Evolutionary conservation across 2,113 vertebrate species (phyloP), one percentile per base, ranked within the genome.

Genomic region (Poeciliopsis retropinna): DNA sequence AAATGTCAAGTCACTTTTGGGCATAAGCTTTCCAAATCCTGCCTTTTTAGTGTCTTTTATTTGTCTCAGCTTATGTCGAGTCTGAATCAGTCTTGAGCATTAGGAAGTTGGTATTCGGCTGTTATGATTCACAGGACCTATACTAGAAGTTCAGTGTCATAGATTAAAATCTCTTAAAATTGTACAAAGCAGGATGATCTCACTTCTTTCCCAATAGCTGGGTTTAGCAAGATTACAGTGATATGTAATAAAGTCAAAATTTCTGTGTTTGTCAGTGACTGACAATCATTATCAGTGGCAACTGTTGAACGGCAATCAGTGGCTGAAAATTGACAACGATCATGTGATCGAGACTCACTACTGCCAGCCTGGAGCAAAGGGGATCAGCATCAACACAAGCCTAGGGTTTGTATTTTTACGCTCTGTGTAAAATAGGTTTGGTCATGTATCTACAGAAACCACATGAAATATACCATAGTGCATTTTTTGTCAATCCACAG

Each of bases 301-400:
- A 75, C 61, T 93, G 61, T 73, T 14, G 11, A 3, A 37, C 22
- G 87, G 82, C 12, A 12, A 10, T 0, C n/a, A 68, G 51, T 91
- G 90, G 91, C 34, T 14, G 32, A 29, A 7, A 3, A 81, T 93
- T 1, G 31, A 68, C 6, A 87, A 93, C 11, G 89, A 92, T 64
- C 39, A 82, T 32, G 77, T 94, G 62, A 92, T 94, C 4, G 92
- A 94, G 69, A 60, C 83, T 12, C 91, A 93, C 60, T 94, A 93
- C 82, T 90, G 92, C 77, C 89, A 92, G 6, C 88, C 90, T 17
- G 91, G 84, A 39, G 88, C 92, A 0, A 88, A 78, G 67, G 91
- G 86, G n/a, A 94, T 94, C 37, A 67, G 47, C 31, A 81, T 94
- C 61, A 31, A 83, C 75, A 84, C 90, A 0, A 44, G 0, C 1